Percentiles rank a stretch among this genome's conserved stretches.
phyloP scores from a whole-genome alignment of 2,888 invertebrate species.

The Drosophila mimetica region DNA sequence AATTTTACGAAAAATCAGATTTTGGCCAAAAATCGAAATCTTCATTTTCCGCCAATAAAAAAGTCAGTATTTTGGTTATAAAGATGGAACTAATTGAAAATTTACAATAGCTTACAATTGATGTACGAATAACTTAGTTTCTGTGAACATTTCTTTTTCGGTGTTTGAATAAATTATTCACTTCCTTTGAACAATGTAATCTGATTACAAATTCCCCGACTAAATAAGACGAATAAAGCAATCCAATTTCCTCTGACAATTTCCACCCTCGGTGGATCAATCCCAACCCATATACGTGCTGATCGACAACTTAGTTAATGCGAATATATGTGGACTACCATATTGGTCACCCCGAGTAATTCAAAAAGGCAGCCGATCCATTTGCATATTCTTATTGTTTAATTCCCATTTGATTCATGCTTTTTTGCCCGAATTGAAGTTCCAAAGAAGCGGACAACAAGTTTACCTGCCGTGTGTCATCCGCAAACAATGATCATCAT shows the following conservation, averaged over 20 bases:
- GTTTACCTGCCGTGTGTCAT: constrained; percentile 65
- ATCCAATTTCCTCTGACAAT: constrained; percentile 31
- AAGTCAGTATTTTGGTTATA: no score
- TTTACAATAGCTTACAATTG: no score
- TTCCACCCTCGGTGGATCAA: constrained; percentile 24
- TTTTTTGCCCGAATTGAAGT: constrained; percentile 50
- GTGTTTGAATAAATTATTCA: no score
- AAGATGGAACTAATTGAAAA: no score
- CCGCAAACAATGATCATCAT: constrained; percentile 15
- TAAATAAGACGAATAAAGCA: constrained; percentile 8
- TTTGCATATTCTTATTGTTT: constrained; percentile 49
- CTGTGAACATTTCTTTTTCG: no score
- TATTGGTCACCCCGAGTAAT: constrained; percentile 13
- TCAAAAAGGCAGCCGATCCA: constrained; percentile 29
- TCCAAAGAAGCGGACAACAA: constrained; percentile 55
- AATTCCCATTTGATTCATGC: constrained; percentile 53
- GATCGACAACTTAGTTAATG: constrained; percentile 33
- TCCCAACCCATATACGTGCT: constrained; percentile 17
- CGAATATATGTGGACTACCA: constrained; percentile 18
- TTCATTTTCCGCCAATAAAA: no score
- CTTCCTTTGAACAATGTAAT: constrained; percentile 1
- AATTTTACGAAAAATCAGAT: no score
- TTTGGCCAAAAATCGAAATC: no score
- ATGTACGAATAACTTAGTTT: no score
- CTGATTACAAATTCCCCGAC: not conserved